Evolutionary conservation across 35 echinoderm and acorn worm genomes (phyloP), one percentile per base, ranked within the genome.

Genomic region (Holothuria glaberrima): DNA sequence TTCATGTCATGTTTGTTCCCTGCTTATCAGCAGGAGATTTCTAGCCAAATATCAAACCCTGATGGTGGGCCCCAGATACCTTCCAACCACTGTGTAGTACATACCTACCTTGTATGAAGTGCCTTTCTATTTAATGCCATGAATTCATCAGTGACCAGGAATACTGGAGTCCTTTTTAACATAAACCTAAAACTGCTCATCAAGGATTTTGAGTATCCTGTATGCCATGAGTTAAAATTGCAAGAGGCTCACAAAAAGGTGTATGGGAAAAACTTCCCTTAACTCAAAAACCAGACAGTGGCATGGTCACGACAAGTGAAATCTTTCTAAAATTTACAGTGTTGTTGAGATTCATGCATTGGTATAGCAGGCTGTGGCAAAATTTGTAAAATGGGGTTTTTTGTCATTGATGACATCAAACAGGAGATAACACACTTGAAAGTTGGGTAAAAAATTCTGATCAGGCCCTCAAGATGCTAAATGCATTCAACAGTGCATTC

Each of bases 231-330:
- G 32, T 75, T 75, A 75, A 75, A 75, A 75, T 75, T 75, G 44
- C 71, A 75, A 75, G 71, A 75, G 71, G 71, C 71, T 75, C 71
- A n/a, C 31, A 41, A 19, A 75, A 75, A 75, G 71, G 71, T 75
- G 71, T 54, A 54, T 54, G 71, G 71, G 33, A 75, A 75, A 38
- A 75, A 75, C 71, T 54, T 2, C 71, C 44, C 44, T 72, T 75
- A 41, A 75, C 44, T 25, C 33, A 75, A 75, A 75, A 38, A 75
- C 44, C 71, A 75, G 71, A 75, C 71, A 38, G 71, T 41, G 44
- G 19, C 44, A 41, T 41, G 71, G 71, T 41, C 32, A 38, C 4
- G 71, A 75, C 71, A 38, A 41, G 71, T 75, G 20, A 75, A 75
- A 75, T 16, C 32, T 75, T 75, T 54, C 50, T 54, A 14, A 0